Conservation (phyloP, 2,888 invertebrate genomes). For the Tachina grossa region DNA sequence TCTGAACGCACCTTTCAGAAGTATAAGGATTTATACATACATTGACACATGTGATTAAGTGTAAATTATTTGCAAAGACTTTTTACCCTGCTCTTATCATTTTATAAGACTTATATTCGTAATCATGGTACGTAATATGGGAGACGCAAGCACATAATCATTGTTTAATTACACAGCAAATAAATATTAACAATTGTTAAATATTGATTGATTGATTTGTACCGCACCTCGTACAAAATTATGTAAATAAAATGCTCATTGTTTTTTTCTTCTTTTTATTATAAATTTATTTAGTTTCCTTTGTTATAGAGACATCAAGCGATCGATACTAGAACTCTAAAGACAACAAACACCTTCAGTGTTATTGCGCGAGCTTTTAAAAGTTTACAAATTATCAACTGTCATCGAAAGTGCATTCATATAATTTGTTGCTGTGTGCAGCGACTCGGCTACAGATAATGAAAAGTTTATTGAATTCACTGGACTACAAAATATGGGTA, state of each 20-base stretch:
- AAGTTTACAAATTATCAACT: slow-evolving; percentile 59
- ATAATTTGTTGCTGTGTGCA: neutral
- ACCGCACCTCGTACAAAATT: slow-evolving; percentile 59
- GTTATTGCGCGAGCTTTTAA: slow-evolving; percentile 26
- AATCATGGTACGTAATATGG: slow-evolving; percentile 41
- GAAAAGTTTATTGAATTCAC: neutral
- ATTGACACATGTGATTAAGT: neutral
- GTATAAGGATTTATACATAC: neutral
- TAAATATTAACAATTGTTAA: slow-evolving; percentile 64
- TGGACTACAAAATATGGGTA: neutral
- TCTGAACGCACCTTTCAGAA: slow-evolving; percentile 8
- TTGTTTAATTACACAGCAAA: slow-evolving; percentile 65
- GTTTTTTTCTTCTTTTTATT: neutral
- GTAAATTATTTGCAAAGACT: slow-evolving; percentile 14
- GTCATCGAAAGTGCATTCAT: slow-evolving; percentile 62
- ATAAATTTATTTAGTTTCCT: slow-evolving; percentile 41
- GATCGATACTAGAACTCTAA: neutral
- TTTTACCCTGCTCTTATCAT: slow-evolving; percentile 53
- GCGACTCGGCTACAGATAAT: slow-evolving; percentile 5
- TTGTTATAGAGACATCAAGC: neutral
- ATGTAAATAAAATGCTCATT: neutral
- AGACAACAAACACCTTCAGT: slow-evolving; percentile 29
- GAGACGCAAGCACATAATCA: slow-evolving; percentile 58
- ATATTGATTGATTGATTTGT: slow-evolving; percentile 61
- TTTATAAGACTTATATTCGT: slow-evolving; percentile 53